Evolutionary conservation across 1,140 invertebrate species (phyloP).

Genomic region (Theocolax elegans): DNA sequence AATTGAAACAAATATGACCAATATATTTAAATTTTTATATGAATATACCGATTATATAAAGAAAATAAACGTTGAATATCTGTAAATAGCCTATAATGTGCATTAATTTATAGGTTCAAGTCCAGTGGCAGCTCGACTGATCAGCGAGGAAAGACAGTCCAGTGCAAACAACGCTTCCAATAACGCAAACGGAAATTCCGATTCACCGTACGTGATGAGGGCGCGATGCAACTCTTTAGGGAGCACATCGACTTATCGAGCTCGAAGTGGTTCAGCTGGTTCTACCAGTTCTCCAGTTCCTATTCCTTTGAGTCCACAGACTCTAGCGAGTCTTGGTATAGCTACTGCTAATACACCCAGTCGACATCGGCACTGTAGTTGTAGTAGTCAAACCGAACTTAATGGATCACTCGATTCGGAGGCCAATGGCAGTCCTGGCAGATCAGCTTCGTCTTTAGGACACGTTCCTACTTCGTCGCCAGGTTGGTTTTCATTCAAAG

Average conservation of each 20-base stretch:
- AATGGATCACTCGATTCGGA: slow-evolving; percentile 62
- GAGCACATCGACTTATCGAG: slow-evolving; percentile 46
- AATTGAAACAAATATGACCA: too few species aligned
- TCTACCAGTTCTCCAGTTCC: slow-evolving; percentile 55
- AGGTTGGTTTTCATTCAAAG: slow-evolving; percentile 21
- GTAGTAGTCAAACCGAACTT: slow-evolving; percentile 78
- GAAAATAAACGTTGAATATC: too few species aligned
- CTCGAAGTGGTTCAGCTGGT: slow-evolving; percentile 42
- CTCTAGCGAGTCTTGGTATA: slow-evolving; percentile 72
- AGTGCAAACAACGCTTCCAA: background rate
- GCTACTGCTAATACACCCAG: slow-evolving; percentile 57
- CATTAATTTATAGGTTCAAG: slow-evolving; percentile 42
- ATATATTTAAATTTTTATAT: too few species aligned
- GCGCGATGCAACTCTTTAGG: slow-evolving; percentile 63
- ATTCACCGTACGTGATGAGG: slow-evolving; percentile 45
- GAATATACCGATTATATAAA: too few species aligned
- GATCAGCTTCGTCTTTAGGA: slow-evolving; percentile 54
- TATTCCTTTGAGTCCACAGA: slow-evolving; percentile 72
- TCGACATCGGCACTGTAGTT: slow-evolving; percentile 72
- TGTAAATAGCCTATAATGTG: background rate
- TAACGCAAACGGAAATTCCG: background rate
- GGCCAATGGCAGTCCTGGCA: slow-evolving; percentile 51
- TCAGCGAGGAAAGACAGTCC: slow-evolving; percentile 43
- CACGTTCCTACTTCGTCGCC: slow-evolving; percentile 47
- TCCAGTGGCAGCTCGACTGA: slow-evolving; percentile 44